Base-by-base conservation (phyloP, 1,140 invertebrate species). In the Drosophila tropicalis region DNA sequence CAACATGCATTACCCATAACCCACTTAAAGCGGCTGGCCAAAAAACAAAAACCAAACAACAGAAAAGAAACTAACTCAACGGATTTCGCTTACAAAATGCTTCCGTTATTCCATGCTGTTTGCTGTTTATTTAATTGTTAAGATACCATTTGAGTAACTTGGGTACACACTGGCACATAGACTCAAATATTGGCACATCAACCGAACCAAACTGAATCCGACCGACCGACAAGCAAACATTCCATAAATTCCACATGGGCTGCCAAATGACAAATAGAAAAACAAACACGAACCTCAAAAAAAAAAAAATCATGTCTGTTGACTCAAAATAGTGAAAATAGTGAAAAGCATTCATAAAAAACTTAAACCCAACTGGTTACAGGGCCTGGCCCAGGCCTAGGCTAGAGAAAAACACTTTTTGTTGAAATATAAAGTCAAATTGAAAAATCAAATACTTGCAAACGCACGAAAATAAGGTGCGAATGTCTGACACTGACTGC, bases 301-400 rank as follows among this genome's bases (percentile, higher is more conserved):
- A 3, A 47, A 17, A 6, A 29, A 25, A 47, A 10, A 10, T 51
- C 66, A 39, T 40, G 55, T 66, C 62, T 44, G 66, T 60, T 39
- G 47, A 61, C 70, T 60, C 56, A 66, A 29, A 29, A 29, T 67
- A 54, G 82, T 86, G 83, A 86, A 86, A 87, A 87, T 67, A 80
- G 80, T 72, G 83, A 89, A 89, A 87, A 83, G 62, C 67, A 72
- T 77, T 80, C 79, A 72, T 70, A 58, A 64, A 44, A 70, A 41
- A 63, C 44, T 39, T 12, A 15, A 63, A 63, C 39, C 13, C 15
- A 63, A 44, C 19, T 32, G 44, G n/a, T 51, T 51, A 19, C 44
- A 51, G 44, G 44, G 44, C 44, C 17, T n/a, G 17, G 44, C 44
- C 44, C 19, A 51, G 19, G 34, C 17, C 44, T 47, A 3, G 15